Percentiles rank a stretch among this genome's conserved stretches.
Evolutionary conservation across 2,888 invertebrate genomes (phyloP).

Genomic region (Sepiola atlantica): DNA sequence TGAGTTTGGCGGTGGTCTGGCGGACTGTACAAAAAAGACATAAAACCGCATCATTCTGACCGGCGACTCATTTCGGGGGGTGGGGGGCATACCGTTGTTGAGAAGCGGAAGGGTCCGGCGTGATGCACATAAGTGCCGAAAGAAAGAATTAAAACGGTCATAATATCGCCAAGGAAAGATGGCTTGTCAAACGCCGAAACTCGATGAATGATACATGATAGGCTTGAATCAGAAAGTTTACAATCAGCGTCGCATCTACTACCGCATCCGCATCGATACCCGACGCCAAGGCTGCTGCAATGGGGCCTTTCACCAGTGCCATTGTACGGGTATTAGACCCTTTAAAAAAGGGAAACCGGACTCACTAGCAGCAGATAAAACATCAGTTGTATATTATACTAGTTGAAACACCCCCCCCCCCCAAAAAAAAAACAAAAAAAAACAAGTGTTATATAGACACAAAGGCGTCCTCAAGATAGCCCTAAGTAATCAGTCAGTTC

Average conservation of each 20-base stretch:
- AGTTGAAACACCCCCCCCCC: too few relatives aligned
- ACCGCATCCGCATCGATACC: not conserved
- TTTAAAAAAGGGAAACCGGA: not conserved
- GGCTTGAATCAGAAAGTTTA: not conserved
- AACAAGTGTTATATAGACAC: too few relatives aligned
- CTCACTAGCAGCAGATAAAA: not conserved
- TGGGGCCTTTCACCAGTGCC: too few relatives aligned
- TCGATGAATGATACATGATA: not conserved
- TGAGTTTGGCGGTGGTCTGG: not conserved
- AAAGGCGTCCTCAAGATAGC: too few relatives aligned
- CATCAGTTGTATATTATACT: too few relatives aligned
- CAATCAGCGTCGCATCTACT: not conserved
- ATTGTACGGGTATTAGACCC: not conserved
- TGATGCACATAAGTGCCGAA: not conserved
- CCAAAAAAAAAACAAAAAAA: too few relatives aligned
- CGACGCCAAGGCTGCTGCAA: too few relatives aligned
- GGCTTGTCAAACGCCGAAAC: conserved; percentile 12
- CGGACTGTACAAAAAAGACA: not conserved
- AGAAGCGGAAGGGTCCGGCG: not conserved
- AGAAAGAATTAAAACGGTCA: not conserved
- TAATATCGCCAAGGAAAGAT: not conserved
- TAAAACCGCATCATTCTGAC: not conserved
- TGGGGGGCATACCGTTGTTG: not conserved
- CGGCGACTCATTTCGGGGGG: not conserved
- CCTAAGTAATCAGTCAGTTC: too few relatives aligned